phyloP scores from a whole-genome alignment of 2,888 invertebrate genomes.

The Druceiella hillmani region DNA sequence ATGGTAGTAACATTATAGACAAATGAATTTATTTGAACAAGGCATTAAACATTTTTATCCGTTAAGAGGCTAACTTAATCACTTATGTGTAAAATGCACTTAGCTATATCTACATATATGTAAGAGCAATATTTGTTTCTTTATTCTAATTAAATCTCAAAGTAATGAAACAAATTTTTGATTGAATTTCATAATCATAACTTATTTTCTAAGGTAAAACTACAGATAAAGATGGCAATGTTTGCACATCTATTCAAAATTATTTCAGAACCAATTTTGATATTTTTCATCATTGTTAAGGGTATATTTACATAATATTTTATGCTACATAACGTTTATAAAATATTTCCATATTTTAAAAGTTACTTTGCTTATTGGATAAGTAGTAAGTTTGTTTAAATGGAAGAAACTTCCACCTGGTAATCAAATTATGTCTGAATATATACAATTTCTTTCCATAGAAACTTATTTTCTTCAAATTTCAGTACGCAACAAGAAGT shows the following conservation, averaged over 20 bases:
- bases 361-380: neutral
- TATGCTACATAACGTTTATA: neutral
- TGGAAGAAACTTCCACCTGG: too few relatives aligned
- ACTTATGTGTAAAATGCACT: too few relatives aligned
- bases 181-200: too few relatives aligned
- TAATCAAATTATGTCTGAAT: too few relatives aligned
- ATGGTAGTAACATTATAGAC: neutral
- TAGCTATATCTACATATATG: neutral
- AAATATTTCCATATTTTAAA: neutral
- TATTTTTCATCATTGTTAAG: neutral
- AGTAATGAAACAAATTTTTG: too few relatives aligned
- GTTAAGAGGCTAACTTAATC: too few relatives aligned
- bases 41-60: too few relatives aligned
- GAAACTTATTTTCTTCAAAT: constrained; percentile 4
- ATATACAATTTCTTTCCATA: too few relatives aligned
- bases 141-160: too few relatives aligned
- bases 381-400: neutral
- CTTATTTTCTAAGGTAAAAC: too few relatives aligned
- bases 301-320: neutral
- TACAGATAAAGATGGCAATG: too few relatives aligned
- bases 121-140: too few relatives aligned
- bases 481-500: constrained; percentile 31
- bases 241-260: neutral
- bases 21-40: neutral
- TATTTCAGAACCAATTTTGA: neutral